These are phyloP conservation scores for Oligia latruncula DNA, from an alignment of 2,888 invertebrate genomes.

Conservation along the genomic window DNA sequence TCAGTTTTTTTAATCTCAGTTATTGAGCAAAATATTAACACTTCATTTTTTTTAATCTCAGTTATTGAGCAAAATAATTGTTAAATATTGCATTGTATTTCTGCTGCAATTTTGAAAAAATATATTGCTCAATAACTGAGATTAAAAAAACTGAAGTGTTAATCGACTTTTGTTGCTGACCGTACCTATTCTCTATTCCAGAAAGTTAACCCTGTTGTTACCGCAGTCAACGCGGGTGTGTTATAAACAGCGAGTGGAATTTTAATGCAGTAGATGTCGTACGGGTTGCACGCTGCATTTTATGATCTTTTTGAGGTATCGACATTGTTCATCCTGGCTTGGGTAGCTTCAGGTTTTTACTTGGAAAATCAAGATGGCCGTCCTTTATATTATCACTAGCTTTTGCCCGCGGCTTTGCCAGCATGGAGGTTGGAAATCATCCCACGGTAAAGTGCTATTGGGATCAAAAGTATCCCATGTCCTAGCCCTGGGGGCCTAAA, in stretches of 20 bases:
- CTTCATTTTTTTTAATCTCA: no score
- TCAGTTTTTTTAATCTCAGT: no score
- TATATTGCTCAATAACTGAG: no score
- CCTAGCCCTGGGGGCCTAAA: not conserved
- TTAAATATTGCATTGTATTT: no score
- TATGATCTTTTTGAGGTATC: not conserved
- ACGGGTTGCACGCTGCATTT: conserved; percentile 10
- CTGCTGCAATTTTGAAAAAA: no score
- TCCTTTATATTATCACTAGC: not conserved
- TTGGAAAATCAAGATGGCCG: not conserved
- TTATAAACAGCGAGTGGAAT: conserved; percentile 7
- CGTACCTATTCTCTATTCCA: not conserved
- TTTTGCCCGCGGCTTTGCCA: not conserved
- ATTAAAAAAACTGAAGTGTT: no score
- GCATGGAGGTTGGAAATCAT: not conserved
- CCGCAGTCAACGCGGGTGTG: not conserved
- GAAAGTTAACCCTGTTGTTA: not conserved
- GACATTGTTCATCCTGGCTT: not conserved
- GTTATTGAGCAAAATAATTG: no score
- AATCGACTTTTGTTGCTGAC: no score
- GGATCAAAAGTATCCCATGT: not conserved
- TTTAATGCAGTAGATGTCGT: conserved; percentile 2
- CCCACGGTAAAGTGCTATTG: not conserved
- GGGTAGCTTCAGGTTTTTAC: not conserved
- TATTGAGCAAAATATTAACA: no score